These are phyloP conservation scores for Scaeva pyrastri DNA, from an alignment of 2,888 invertebrate species.

Conservation along the genomic window DNA sequence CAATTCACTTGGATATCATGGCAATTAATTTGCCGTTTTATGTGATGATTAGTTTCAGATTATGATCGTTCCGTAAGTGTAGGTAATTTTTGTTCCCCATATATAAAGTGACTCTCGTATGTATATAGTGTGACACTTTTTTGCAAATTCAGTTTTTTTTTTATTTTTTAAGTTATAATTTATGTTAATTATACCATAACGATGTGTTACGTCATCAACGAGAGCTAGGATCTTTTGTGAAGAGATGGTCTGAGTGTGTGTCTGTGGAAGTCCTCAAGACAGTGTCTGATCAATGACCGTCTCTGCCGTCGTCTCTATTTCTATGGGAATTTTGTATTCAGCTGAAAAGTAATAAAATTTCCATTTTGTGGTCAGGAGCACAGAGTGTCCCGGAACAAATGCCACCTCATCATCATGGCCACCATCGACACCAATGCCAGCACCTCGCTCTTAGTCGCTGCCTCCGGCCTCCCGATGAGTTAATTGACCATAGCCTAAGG, in stretches of 20 bases:
- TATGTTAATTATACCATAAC: constrained; percentile 53
- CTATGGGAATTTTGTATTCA: constrained; percentile 49
- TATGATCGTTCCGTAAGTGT: constrained; percentile 48
- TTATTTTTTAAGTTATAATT: constrained; percentile 9
- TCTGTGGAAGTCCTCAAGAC: background rate
- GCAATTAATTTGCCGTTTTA: constrained; percentile 74
- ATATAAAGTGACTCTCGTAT: too few species aligned
- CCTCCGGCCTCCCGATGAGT: constrained; percentile 42
- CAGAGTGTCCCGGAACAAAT: constrained; percentile 69
- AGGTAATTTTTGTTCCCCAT: constrained; percentile 36
- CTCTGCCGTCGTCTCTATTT: background rate
- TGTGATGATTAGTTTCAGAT: constrained; percentile 71
- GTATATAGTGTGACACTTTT: constrained; percentile 55
- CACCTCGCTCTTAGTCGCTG: background rate
- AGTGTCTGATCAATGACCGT: constrained; percentile 21
- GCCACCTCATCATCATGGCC: constrained; percentile 65
- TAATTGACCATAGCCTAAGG: constrained; percentile 64
- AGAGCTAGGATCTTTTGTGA: constrained; percentile 31
- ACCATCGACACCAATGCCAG: constrained; percentile 21
- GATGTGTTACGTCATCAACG: constrained; percentile 58
- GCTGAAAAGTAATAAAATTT: constrained; percentile 65
- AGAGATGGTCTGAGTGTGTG: background rate
- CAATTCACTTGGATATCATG: constrained; percentile 73
- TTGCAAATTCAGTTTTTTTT: constrained; percentile 21
- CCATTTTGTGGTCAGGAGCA: constrained; percentile 70